Evolutionary conservation across 2,888 invertebrate genomes (phyloP).

Genomic region (Caenorhabditis wallacei): DNA sequence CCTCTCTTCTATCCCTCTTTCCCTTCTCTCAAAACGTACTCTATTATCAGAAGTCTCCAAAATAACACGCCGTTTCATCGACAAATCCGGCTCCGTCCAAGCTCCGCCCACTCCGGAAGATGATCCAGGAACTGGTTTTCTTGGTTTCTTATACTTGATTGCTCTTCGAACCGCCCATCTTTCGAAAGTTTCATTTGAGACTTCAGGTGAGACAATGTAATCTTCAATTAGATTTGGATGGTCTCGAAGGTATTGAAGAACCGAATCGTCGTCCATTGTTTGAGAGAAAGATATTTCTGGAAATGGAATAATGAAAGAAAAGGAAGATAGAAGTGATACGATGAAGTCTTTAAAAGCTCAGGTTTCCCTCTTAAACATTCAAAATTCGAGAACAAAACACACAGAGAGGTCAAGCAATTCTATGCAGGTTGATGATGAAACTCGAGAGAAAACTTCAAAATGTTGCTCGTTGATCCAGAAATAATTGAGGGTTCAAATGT

Average conservation of each 20-base stretch:
- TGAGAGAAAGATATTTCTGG: no score
- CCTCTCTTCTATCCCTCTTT: not conserved
- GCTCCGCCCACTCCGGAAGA: slow-evolving; percentile 15
- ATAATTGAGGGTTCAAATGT: no score
- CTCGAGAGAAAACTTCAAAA: no score
- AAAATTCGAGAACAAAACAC: no score
- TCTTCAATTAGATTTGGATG: slow-evolving; percentile 75
- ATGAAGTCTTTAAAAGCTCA: no score
- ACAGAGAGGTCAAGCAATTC: no score
- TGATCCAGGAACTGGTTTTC: slow-evolving; percentile 15
- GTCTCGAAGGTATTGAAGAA: slow-evolving; percentile 68
- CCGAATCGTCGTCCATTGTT: slow-evolving; percentile 62
- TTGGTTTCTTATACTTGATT: slow-evolving; percentile 36
- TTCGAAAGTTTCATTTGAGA: slow-evolving; percentile 76
- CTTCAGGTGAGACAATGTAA: slow-evolving; percentile 68
- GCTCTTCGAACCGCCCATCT: slow-evolving; percentile 68
- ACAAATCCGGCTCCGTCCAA: slow-evolving; percentile 49
- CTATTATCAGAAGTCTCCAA: slow-evolving; percentile 68
- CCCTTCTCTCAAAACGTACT: slow-evolving; percentile 61
- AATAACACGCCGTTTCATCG: slow-evolving; percentile 67
- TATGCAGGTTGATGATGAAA: no score
- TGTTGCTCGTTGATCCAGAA: no score
- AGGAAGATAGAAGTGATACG: not conserved
- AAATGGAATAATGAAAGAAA: not conserved
- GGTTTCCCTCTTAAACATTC: no score